Conservation (phyloP, 2,888 invertebrate genomes). For the Scaptomyza caliginosa region DNA sequence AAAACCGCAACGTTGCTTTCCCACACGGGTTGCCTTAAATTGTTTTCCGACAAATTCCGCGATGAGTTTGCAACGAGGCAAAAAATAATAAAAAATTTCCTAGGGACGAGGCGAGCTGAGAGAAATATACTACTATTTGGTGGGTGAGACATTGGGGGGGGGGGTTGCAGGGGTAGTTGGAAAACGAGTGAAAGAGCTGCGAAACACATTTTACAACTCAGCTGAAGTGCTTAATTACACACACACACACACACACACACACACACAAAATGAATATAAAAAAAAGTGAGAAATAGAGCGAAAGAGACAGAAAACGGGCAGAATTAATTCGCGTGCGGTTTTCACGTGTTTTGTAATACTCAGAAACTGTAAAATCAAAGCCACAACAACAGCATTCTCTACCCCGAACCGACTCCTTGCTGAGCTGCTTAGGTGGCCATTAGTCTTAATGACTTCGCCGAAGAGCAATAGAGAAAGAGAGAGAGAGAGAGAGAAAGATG, state of each 20-base stretch:
- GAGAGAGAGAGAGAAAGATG: slow-evolving; percentile 22
- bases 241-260: slow-evolving; percentile 26
- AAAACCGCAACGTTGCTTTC: slow-evolving; percentile 47
- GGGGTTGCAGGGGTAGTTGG: background rate
- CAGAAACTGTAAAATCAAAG: slow-evolving; percentile 68
- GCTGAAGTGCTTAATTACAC: slow-evolving; percentile 75
- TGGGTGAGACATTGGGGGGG: slow-evolving; percentile 4
- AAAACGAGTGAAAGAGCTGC: slow-evolving; percentile 21
- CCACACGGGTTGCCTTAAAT: slow-evolving; percentile 73
- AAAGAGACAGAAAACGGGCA: slow-evolving; percentile 33
- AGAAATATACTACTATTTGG: background rate
- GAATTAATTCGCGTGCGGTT: slow-evolving; percentile 49
- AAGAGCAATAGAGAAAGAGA: background rate
- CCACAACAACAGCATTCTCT: slow-evolving; percentile 57
- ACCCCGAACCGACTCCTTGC: slow-evolving; percentile 1
- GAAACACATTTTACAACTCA: slow-evolving; percentile 77
- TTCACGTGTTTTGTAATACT: slow-evolving; percentile 23
- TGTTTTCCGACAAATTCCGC: slow-evolving; percentile 71
- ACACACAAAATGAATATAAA: background rate
- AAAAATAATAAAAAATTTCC: background rate
- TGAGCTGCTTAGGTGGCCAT: slow-evolving; percentile 70
- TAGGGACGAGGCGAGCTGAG: background rate
- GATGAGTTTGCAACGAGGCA: slow-evolving; percentile 37
- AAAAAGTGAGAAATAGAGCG: background rate
- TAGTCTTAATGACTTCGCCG: slow-evolving; percentile 76